Conservation (phyloP, 2,888 invertebrate genomes). For the Aquatica leii region DNA sequence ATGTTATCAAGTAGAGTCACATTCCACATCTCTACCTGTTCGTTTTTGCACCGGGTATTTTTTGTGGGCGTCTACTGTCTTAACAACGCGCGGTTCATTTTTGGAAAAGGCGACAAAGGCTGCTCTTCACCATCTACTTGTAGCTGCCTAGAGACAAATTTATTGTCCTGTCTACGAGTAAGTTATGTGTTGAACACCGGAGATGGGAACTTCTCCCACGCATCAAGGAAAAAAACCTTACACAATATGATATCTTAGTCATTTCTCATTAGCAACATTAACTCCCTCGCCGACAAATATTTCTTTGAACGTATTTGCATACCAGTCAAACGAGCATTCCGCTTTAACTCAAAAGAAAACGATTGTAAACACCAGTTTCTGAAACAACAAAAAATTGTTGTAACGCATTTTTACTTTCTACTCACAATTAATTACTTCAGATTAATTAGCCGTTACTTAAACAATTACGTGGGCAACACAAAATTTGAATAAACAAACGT, state of each 20-base stretch:
- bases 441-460: too few species aligned
- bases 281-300: constrained; percentile 13
- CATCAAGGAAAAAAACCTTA: constrained; percentile 40
- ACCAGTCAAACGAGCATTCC: constrained; percentile 3
- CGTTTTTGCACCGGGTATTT: constrained; percentile 40
- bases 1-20: constrained; percentile 40
- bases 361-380: constrained; percentile 2
- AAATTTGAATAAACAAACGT: too few species aligned
- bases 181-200: constrained; percentile 53
- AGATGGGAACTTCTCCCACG: constrained; percentile 52
- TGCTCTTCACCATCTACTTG: constrained; percentile 50
- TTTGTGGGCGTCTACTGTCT: constrained; percentile 45
- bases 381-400: too few species aligned
- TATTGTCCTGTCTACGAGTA: constrained; percentile 54
- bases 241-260: constrained; percentile 37
- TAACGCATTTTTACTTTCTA: too few species aligned
- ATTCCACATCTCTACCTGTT: constrained; percentile 37
- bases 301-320: constrained; percentile 11
- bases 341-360: not conserved
- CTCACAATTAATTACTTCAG: too few species aligned
- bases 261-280: constrained; percentile 39
- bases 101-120: constrained; percentile 46
- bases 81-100: constrained; percentile 49
- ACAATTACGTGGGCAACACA: too few species aligned
- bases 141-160: constrained; percentile 54